Percentiles rank a stretch among this genome's conserved stretches.
Conservation (phyloP, 2,888 invertebrate species). For the Malachius bipustulatus region DNA sequence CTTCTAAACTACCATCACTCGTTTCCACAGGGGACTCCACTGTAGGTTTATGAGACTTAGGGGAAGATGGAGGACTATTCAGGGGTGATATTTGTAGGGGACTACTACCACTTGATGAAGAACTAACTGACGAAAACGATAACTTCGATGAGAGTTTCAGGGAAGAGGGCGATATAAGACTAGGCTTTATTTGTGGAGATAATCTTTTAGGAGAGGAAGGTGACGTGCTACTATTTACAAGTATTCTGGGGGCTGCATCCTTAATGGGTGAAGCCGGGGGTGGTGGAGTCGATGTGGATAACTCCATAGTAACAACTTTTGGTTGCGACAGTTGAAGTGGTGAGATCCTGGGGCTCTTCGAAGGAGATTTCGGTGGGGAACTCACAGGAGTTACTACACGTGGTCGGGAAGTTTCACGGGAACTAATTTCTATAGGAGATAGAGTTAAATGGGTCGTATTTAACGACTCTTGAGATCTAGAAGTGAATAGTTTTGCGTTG, state of each 20-base stretch:
- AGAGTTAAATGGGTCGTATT: slow-evolving; percentile 29
- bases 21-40: slow-evolving; percentile 30
- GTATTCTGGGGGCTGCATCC: slow-evolving; percentile 6
- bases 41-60: slow-evolving; percentile 18
- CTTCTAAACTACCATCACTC: slow-evolving; percentile 30
- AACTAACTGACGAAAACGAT: slow-evolving; percentile 26
- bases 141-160: slow-evolving; percentile 27
- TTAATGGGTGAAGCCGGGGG: slow-evolving; percentile 12
- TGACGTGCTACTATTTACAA: slow-evolving; percentile 16
- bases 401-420: slow-evolving; percentile 17
- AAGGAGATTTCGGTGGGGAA: slow-evolving; percentile 25
- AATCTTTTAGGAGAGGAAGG: slow-evolving; percentile 32
- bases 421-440: slow-evolving; percentile 11
- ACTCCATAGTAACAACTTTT: slow-evolving; percentile 8
- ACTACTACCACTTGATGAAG: slow-evolving; percentile 23
- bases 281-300: slow-evolving; percentile 17
- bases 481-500: slow-evolving; percentile 38
- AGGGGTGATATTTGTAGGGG: slow-evolving; percentile 24
- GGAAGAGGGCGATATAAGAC: slow-evolving; percentile 31
- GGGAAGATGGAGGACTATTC: slow-evolving; percentile 28
- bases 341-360: slow-evolving; percentile 10
- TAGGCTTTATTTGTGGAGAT: slow-evolving; percentile 25
- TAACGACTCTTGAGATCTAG: slow-evolving; percentile 28
- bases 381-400: slow-evolving; percentile 24
- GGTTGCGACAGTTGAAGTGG: slow-evolving; percentile 7